Evolutionary conservation across 2,797 vertebrate genomes (phyloP), one percentile per base, ranked within the genome.

Genomic region (Huso huso): DNA sequence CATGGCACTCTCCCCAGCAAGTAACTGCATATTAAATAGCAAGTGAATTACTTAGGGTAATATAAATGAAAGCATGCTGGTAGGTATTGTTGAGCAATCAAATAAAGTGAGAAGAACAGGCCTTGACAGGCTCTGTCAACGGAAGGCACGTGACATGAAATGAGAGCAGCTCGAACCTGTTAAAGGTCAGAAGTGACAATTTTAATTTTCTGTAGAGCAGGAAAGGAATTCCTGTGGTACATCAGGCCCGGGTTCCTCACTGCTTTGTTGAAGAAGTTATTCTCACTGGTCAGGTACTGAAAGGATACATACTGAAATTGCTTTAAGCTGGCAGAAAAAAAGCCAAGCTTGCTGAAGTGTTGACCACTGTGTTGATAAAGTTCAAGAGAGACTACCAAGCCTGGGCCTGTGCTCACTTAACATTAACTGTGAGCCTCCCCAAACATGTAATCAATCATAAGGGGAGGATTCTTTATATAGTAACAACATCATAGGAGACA

Each of bases 261-360:
- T 70, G 64, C 55, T 55, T 15, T 72, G 66, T 70, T 67, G 68
- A 71, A 72, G 66, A 69, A 68, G 69, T 71, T 66, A 49, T 69
- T 61, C 66, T 69, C 66, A 67, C 64, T 49, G 48, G 52, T 7
- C 64, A 53, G 63, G 64, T 62, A 57, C 67, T 60, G 64, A 69
- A 68, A 67, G 53, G 66, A 66, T 62, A 65, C 23, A 50, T 48
- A 68, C 61, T 66, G 69, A 71, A n/a, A 58, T 58, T 58, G 11
- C 55, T 10, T 10, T 58, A 12, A 58, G 55, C 13, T 6, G 11
- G 55, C 13, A 58, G 57, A 48, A 51, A 63, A 23, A 55, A 57
- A 63, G 61, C 57, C n/a, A 63, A 18, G 18, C 18, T 1, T 18
- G 50, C 63, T 55, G 58, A 55, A 37, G 61, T 63, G 61, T 63